phyloP scores from a whole-genome alignment of 2,113 vertebrate genomes.

The Calyptomena viridis region DNA sequence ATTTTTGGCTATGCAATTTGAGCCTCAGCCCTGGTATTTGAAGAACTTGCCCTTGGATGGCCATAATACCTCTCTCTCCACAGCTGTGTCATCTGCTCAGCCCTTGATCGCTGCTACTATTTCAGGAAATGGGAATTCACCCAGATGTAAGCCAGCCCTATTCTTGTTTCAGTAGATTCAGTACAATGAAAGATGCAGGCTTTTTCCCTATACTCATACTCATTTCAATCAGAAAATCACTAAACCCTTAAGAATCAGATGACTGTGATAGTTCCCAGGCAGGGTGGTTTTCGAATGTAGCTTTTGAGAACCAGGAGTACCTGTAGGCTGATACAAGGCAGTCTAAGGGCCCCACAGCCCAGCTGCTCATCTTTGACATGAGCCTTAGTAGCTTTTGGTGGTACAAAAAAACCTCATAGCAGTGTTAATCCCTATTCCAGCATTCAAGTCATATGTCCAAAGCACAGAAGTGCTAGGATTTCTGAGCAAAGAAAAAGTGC shows the following conservation, averaged over 20 bases:
- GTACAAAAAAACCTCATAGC: background rate
- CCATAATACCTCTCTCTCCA: background rate
- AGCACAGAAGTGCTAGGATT: background rate
- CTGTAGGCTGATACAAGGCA: background rate
- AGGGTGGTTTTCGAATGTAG: background rate
- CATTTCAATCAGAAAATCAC: background rate
- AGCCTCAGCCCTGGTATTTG: background rate
- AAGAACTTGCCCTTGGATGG: background rate
- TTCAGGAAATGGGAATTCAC: background rate
- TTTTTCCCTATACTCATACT: background rate
- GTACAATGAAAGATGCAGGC: background rate
- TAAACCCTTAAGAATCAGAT: background rate
- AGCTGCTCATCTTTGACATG: background rate
- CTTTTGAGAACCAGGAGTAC: background rate
- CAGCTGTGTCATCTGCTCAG: background rate
- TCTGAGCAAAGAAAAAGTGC: background rate
- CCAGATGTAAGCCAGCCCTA: background rate
- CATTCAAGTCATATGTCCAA: background rate
- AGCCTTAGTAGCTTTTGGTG: background rate
- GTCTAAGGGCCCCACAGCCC: background rate
- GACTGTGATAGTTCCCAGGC: background rate
- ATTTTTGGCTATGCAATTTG: background rate
- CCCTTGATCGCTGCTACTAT: background rate
- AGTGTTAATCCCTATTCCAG: background rate
- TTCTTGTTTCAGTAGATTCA: background rate